These are phyloP conservation scores for Myotis lucifugus DNA, from an alignment of 2,113 vertebrate species.

Conservation along the genomic window DNA sequence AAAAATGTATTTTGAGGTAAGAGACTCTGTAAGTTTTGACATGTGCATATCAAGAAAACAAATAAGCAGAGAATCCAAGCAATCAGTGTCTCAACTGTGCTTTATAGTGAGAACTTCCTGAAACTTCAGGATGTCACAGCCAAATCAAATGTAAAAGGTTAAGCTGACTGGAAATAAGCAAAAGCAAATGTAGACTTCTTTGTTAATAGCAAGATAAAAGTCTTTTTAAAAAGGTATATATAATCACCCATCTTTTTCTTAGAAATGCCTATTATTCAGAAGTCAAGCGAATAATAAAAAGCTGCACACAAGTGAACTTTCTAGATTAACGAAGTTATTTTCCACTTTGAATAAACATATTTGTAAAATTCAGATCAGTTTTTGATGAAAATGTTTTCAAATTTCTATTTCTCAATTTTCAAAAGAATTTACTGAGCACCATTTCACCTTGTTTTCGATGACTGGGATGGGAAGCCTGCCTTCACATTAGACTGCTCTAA, in stretches of 20 bases:
- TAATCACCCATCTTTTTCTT: not conserved
- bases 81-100: not conserved
- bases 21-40: not conserved
- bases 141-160: not conserved
- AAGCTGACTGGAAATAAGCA: not conserved
- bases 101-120: not conserved
- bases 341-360: not conserved
- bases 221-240: not conserved
- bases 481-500: not conserved
- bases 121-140: not conserved
- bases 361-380: constrained; percentile 23
- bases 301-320: not conserved
- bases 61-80: not conserved
- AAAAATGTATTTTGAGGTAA: not conserved
- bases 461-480: not conserved
- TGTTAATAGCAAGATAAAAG: not conserved
- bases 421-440: not conserved
- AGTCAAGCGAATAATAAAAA: constrained; percentile 30
- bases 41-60: not conserved
- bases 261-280: not conserved
- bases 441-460: not conserved
- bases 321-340: not conserved
- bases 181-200: not conserved
- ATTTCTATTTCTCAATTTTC: not conserved
- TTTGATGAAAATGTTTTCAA: constrained; percentile 17